A percentile compares a stretch with the other conserved stretches of the same genome.
These are phyloP conservation scores for Volucella inflata DNA, from an alignment of 2,888 invertebrate genomes.

Conservation along the genomic window DNA sequence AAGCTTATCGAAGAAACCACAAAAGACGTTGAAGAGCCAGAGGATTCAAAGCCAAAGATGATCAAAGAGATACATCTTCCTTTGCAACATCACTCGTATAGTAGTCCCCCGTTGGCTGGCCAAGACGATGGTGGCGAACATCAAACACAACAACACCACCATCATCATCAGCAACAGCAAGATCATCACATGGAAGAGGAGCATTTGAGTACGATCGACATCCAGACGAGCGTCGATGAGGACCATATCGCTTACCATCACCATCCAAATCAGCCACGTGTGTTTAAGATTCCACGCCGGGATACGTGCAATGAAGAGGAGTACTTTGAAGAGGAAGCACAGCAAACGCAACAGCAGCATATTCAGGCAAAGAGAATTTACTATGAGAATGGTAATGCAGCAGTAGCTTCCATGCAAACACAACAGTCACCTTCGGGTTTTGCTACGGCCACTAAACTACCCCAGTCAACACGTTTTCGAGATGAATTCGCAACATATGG, in stretches of 20 bases:
- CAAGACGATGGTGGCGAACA: constrained; percentile 36
- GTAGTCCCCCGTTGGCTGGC: constrained; percentile 24
- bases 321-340: constrained; percentile 79
- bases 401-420: constrained; percentile 69
- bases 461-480: constrained; percentile 78
- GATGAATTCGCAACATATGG: constrained; percentile 86
- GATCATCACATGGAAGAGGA: constrained; percentile 73
- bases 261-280: constrained; percentile 76
- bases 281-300: constrained; percentile 81
- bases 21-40: constrained; percentile 83
- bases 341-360: constrained; percentile 77
- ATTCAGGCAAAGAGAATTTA: constrained; percentile 79
- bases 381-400: constrained; percentile 78
- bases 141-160: constrained; percentile 29
- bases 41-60: constrained; percentile 81
- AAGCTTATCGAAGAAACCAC: constrained; percentile 83
- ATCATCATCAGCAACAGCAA: constrained; percentile 58
- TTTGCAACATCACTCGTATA: constrained; percentile 77
- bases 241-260: constrained; percentile 79
- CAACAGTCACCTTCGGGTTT: constrained; percentile 67
- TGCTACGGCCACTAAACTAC: constrained; percentile 34
- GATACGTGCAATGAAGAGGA: constrained; percentile 80
- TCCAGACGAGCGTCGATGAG: constrained; percentile 81
- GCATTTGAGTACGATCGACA: constrained; percentile 79
- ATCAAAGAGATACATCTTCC: constrained; percentile 79